phyloP scores from a whole-genome alignment of 2,888 invertebrate species.

The Cyclophora albipunctata region DNA sequence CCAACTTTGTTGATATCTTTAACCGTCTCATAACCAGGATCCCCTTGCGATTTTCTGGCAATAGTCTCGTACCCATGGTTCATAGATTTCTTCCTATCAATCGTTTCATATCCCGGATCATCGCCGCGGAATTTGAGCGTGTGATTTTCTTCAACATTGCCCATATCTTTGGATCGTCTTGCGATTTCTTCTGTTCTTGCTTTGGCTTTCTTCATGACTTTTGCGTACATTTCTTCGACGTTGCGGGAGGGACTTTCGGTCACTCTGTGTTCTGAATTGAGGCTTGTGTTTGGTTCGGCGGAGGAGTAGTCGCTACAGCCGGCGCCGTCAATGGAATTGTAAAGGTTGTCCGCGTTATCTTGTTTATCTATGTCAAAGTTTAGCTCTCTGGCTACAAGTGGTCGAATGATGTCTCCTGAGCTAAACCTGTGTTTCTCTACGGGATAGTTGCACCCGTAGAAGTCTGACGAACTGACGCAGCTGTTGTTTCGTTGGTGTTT shows the following conservation, averaged over 20 bases:
- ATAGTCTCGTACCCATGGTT: conserved; percentile 79
- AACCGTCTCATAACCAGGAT: conserved; percentile 80
- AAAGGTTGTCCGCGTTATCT: conserved; percentile 50
- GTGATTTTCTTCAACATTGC: conserved; percentile 29
- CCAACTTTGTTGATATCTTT: conserved; percentile 51
- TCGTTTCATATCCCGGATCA: conserved; percentile 71
- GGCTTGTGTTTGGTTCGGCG: conserved; percentile 45
- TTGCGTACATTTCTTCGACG: conserved; percentile 93
- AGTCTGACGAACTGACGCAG: conserved; percentile 70
- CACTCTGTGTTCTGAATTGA: conserved; percentile 51
- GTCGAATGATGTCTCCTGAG: conserved; percentile 64
- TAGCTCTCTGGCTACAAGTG: conserved; percentile 62
- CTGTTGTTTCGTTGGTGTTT: conserved; percentile 72
- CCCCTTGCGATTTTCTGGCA: conserved; percentile 61
- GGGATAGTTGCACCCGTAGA: conserved; percentile 72
- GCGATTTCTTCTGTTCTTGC: conserved; percentile 46
- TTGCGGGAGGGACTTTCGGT: conserved; percentile 79
- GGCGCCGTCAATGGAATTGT: conserved; percentile 60
- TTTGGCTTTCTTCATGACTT: conserved; percentile 85
- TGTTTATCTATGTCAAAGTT: conserved; percentile 60
- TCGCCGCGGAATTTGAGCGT: conserved; percentile 52
- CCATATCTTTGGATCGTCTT: conserved; percentile 45
- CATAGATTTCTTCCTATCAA: conserved; percentile 57
- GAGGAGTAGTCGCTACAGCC: conserved; percentile 49
- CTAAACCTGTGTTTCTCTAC: conserved; percentile 70